These are phyloP conservation scores for Microtus richardsoni DNA, from an alignment of 2,113 vertebrate species.

Conservation along the genomic window DNA sequence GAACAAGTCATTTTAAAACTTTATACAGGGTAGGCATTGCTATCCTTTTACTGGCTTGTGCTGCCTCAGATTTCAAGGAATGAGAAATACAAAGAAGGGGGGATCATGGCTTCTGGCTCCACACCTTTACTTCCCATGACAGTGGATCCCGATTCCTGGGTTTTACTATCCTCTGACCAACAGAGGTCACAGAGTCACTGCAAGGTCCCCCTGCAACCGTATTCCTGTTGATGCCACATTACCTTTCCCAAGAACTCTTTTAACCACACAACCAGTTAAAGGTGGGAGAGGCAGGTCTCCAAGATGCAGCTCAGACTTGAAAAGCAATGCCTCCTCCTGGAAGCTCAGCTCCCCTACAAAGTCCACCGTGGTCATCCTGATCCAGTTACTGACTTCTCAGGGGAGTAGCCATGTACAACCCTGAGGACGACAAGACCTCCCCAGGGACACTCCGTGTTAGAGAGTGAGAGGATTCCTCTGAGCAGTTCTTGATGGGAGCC, in stretches of 20 bases:
- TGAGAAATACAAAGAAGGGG: not conserved
- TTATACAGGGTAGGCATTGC: not conserved
- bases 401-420: not conserved
- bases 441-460: not conserved
- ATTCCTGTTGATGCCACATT: conserved; percentile 22
- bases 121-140: not conserved
- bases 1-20: not conserved
- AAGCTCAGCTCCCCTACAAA: not conserved
- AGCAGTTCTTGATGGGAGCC: not conserved
- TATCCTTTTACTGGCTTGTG: not conserved
- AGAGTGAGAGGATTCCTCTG: not conserved
- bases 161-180: conserved; percentile 2
- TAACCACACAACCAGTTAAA: conserved; percentile 43
- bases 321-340: not conserved
- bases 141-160: not conserved
- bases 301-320: conserved; percentile 6
- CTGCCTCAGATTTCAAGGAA: not conserved
- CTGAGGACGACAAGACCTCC: not conserved
- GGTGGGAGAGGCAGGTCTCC: not conserved
- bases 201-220: not conserved
- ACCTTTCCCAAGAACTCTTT: conserved; percentile 43
- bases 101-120: not conserved
- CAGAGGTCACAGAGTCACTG: conserved; percentile 44
- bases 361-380: not conserved
- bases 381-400: not conserved